Evolutionary conservation across 2,797 vertebrate genomes (phyloP).

Genomic region (Pangasius sanitwongsei): DNA sequence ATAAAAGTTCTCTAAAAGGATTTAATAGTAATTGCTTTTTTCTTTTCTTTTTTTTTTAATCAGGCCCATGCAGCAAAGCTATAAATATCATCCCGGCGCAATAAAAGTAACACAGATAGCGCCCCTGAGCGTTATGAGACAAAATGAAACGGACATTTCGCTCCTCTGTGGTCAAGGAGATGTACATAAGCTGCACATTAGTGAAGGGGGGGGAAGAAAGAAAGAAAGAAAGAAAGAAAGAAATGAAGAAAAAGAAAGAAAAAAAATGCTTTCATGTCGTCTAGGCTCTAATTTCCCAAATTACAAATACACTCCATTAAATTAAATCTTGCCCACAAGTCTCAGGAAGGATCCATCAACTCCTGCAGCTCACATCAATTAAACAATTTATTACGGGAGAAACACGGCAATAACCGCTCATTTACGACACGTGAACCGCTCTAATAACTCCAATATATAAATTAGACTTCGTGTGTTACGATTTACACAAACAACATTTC

Average conservation of each 20-base stretch:
- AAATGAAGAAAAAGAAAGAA: not conserved
- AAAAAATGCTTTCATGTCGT: constrained; percentile 21
- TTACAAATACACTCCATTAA: constrained; percentile 41
- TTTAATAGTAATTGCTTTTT: constrained; percentile 76
- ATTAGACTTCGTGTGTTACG: not conserved
- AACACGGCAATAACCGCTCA: not conserved
- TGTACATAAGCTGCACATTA: constrained; percentile 39
- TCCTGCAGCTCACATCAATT: constrained; percentile 44
- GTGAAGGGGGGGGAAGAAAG: not conserved
- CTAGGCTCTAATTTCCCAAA: constrained; percentile 49
- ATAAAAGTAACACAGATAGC: constrained; percentile 75
- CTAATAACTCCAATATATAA: not conserved
- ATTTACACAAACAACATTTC: not conserved
- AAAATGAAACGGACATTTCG: constrained; percentile 67
- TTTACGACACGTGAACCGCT: not conserved
- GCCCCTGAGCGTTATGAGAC: constrained; percentile 72
- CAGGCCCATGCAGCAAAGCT: constrained; percentile 67
- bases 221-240: constrained; percentile 21
- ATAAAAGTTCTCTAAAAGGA: constrained; percentile 75
- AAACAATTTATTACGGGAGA: constrained; percentile 32
- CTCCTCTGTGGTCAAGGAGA: constrained; percentile 70
- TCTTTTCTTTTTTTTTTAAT: constrained; percentile 71
- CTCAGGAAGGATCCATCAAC: constrained; percentile 31
- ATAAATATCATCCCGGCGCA: constrained; percentile 74
- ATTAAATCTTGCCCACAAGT: constrained; percentile 30